Evolutionary conservation across 30 jellyfish, hydroid and myxozoan species (phyloP), one percentile per base, ranked within the genome.

Genomic region (Phacellophora camtschatica): DNA sequence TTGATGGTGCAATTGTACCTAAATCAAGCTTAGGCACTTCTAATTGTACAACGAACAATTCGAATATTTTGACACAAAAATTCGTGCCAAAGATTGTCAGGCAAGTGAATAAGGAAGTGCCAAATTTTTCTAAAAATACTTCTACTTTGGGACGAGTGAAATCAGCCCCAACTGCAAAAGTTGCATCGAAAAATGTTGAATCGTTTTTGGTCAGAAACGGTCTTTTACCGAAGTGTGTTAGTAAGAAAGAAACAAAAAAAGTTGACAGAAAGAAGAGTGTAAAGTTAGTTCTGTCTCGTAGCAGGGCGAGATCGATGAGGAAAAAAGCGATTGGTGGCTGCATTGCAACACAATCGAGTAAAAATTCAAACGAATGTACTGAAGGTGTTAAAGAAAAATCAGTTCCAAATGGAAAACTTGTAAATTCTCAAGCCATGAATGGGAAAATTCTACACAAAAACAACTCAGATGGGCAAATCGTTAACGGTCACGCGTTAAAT

Each of bases 201-300:
- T 87, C 99, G 37, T 92, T 57, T 79, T 71, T 85, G 34, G 96
- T 85, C 18, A 65, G 97, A 32, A 82, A 86, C 53, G 97, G 97
- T 4, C 42, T 93, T 62, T 79, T 93, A 0, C 94, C 99, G 31
- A 83, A 77, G 39, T 53, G 74, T 4, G 55, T 58, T 13, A 56
- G 73, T 34, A 59, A 49, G 33, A 13, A 90, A 3, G 86, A 64
- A 41, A 62, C 19, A 15, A 41, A 61, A 15, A 69, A 32, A 25
- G 25, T 69, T 1, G 35, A 71, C 29, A 74, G 90, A 22, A 91
- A 86, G 93, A 93, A 86, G 58, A 93, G 97, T 62, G 72, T 87
- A 59, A 80, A 69, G 49, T 33, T 93, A 64, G 83, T 33, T 25
- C 30, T 85, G 36, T 66, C 96, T 2, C 31, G 88, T 16, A 85